phyloP scores from a whole-genome alignment of 2,113 vertebrate genomes.

The Oryzias celebensis region DNA sequence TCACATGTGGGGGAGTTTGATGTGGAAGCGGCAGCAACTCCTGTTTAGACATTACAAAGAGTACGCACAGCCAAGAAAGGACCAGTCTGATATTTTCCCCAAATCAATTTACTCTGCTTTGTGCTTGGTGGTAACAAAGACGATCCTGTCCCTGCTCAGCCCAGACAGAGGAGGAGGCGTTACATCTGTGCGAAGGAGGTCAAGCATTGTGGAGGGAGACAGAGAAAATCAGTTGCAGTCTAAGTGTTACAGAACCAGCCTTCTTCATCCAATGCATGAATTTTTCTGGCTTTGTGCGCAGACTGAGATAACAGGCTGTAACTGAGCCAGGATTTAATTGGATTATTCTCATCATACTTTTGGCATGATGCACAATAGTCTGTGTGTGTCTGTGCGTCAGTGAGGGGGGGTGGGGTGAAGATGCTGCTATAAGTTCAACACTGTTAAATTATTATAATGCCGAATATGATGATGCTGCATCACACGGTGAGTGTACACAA shows the following conservation, averaged over 20 bases:
- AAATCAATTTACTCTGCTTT: slow-evolving; percentile 16
- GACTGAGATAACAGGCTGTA: slow-evolving; percentile 72
- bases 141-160: slow-evolving; percentile 21
- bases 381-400: slow-evolving; percentile 9
- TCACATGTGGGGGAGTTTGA: slow-evolving; percentile 5
- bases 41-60: slow-evolving; percentile 6
- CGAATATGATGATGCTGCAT: slow-evolving; percentile 47
- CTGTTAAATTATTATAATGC: slow-evolving; percentile 57
- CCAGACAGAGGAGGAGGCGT: slow-evolving; percentile 35
- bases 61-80: slow-evolving; percentile 15
- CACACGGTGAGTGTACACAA: slow-evolving; percentile 44
- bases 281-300: slow-evolving; percentile 64
- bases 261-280: slow-evolving; percentile 52
- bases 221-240: slow-evolving; percentile 10
- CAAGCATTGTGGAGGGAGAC: slow-evolving; percentile 38
- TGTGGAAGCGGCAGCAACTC: slow-evolving; percentile 5
- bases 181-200: slow-evolving; percentile 46
- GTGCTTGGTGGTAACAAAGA: slow-evolving; percentile 9
- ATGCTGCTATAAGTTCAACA: slow-evolving; percentile 56
- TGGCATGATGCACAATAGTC: slow-evolving; percentile 31
- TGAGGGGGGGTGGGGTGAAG: slow-evolving; percentile 15
- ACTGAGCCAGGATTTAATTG: slow-evolving; percentile 69
- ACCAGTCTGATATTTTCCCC: slow-evolving; percentile 15
- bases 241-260: slow-evolving; percentile 50
- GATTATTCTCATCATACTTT: slow-evolving; percentile 75